phyloP scores from a whole-genome alignment of 2,888 invertebrate genomes.

The Tridacna crocea region DNA sequence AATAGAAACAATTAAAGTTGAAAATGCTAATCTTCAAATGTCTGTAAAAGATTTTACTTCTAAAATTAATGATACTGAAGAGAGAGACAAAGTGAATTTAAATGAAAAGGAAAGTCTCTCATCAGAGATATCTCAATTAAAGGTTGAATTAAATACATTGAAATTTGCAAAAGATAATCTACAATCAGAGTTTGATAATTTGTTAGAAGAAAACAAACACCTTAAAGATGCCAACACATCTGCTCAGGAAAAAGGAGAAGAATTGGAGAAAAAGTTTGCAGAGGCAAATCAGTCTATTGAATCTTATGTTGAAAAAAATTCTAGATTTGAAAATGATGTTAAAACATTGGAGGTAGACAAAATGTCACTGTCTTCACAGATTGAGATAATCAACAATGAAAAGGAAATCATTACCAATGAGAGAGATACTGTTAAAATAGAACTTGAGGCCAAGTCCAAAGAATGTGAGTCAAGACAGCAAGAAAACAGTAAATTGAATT shows the following conservation, averaged over 20 bases:
- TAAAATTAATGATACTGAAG: conserved; percentile 41
- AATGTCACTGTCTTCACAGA: background rate
- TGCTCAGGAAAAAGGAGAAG: conserved; percentile 8
- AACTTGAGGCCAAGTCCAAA: background rate
- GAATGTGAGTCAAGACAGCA: conserved; percentile 11
- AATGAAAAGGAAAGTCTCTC: conserved; percentile 33
- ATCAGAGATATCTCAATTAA: conserved; percentile 33
- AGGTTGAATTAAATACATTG: conserved; percentile 30
- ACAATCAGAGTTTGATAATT: conserved; percentile 18
- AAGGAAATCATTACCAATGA: conserved; percentile 20
- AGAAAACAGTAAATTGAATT: conserved; percentile 16
- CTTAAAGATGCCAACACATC: conserved; percentile 5
- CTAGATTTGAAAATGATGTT: conserved; percentile 10
- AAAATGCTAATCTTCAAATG: conserved; percentile 33
- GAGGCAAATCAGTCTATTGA: conserved; percentile 4
- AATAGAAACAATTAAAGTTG: conserved; percentile 50
- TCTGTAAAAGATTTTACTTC: conserved; percentile 28
- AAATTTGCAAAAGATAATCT: conserved; percentile 24
- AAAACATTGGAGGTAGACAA: background rate
- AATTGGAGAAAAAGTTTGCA: conserved; percentile 15
- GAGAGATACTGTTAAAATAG: conserved; percentile 5
- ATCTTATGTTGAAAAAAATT: background rate
- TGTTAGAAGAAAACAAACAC: conserved; percentile 37
- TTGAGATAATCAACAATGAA: conserved; percentile 2
- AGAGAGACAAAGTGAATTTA: conserved; percentile 19